Conservation (phyloP, 2,888 invertebrate genomes). For the Pharmacophagus antenor region DNA sequence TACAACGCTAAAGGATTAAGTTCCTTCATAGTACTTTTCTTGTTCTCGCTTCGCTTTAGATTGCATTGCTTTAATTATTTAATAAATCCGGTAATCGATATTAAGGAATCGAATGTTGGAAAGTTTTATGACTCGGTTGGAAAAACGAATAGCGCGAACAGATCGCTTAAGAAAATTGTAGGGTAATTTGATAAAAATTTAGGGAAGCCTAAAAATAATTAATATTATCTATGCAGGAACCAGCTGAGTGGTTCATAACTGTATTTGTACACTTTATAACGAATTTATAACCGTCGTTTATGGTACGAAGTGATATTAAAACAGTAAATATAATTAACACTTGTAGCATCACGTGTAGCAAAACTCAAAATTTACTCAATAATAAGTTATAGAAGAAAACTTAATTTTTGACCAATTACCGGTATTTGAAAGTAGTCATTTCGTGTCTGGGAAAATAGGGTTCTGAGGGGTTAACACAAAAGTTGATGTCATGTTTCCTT, state of each 20-base stretch:
- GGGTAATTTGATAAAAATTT: slow-evolving; percentile 8
- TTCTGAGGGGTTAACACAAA: neutral
- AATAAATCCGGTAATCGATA: slow-evolving; percentile 7
- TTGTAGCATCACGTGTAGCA: too few relatives aligned
- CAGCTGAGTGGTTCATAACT: too few relatives aligned
- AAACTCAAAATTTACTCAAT: too few relatives aligned
- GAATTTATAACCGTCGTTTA: too few relatives aligned
- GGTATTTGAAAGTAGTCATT: too few relatives aligned
- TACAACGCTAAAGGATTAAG: slow-evolving; percentile 31
- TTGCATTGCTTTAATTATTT: slow-evolving; percentile 7
- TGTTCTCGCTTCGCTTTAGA: slow-evolving; percentile 6
- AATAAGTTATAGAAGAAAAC: too few relatives aligned
- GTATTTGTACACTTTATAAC: too few relatives aligned
- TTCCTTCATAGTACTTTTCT: neutral
- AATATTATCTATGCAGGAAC: too few relatives aligned
- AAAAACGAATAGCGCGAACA: neutral
- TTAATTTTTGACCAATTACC: too few relatives aligned
- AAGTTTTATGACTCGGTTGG: slow-evolving; percentile 7
- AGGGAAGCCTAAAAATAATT: too few relatives aligned
- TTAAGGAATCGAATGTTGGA: slow-evolving; percentile 4
- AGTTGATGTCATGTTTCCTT: neutral
- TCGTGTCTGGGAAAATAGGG: neutral
- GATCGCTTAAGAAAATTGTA: slow-evolving; percentile 1
- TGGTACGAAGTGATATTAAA: too few relatives aligned
- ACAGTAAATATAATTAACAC: too few relatives aligned